These are phyloP conservation scores for Pinna nobilis DNA, from an alignment of 1,140 invertebrate species.

Conservation along the genomic window DNA sequence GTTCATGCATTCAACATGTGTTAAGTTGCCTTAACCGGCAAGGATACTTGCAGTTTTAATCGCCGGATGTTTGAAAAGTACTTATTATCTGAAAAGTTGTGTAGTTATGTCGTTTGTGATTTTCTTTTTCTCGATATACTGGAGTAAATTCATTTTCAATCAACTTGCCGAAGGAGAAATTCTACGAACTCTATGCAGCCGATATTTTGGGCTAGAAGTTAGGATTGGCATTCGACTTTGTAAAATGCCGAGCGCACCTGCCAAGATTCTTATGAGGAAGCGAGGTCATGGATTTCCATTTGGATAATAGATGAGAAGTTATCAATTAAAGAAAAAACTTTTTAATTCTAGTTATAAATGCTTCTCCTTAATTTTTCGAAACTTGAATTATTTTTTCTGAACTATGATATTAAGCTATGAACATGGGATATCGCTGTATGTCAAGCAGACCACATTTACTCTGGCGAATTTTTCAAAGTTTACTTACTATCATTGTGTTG, in stretches of 20 bases:
- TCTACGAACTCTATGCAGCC: not conserved
- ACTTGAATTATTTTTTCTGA: slow-evolving; percentile 31
- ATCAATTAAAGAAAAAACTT: not conserved
- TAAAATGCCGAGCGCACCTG: not conserved
- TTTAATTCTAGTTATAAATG: slow-evolving; percentile 11
- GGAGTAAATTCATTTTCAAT: slow-evolving; percentile 7
- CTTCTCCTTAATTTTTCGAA: slow-evolving; percentile 33
- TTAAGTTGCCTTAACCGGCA: not conserved
- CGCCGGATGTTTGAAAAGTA: slow-evolving; percentile 7
- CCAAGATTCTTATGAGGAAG: not conserved
- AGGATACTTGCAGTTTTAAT: not conserved
- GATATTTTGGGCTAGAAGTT: not conserved
- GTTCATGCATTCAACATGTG: slow-evolving; percentile 33
- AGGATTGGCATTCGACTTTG: not conserved
- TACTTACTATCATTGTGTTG: slow-evolving; percentile 13
- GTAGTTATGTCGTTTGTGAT: slow-evolving; percentile 24
- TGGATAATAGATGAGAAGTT: slow-evolving; percentile 34
- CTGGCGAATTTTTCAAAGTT: not conserved
- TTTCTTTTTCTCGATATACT: not conserved
- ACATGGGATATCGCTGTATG: slow-evolving; percentile 23
- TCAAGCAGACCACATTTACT: slow-evolving; percentile 21
- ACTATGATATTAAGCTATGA: slow-evolving; percentile 37
- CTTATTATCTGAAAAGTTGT: not conserved
- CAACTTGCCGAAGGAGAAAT: slow-evolving; percentile 20
- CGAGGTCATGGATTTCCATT: slow-evolving; percentile 6